These are phyloP conservation scores for Myotis brandtii DNA, from an alignment of 2,113 vertebrate species.

Conservation along the genomic window DNA sequence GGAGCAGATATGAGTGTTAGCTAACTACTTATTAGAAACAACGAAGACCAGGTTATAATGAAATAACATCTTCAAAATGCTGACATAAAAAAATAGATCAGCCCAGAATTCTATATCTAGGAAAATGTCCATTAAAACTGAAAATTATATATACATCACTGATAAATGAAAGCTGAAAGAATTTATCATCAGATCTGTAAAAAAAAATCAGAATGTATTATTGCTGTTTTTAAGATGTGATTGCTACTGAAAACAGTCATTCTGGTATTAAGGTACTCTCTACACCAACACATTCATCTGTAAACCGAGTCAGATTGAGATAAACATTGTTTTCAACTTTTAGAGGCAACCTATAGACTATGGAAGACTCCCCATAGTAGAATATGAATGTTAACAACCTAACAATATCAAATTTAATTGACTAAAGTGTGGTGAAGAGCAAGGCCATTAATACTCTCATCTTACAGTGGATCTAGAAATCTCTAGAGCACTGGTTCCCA, in stretches of 20 bases:
- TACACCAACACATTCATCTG: neutral
- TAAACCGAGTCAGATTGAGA: neutral
- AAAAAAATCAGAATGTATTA: neutral
- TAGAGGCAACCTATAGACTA: neutral
- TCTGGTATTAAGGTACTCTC: neutral
- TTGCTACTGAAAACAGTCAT: conserved; percentile 6
- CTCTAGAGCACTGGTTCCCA: neutral
- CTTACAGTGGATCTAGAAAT: neutral
- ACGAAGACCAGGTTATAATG: neutral
- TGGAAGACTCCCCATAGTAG: neutral
- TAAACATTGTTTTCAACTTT: conserved; percentile 19
- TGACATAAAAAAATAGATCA: neutral
- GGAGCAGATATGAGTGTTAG: neutral
- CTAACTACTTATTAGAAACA: neutral
- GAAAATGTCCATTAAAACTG: conserved; percentile 3
- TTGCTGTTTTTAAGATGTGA: neutral
- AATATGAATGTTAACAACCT: conserved; percentile 20
- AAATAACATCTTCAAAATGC: neutral
- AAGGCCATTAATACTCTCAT: neutral
- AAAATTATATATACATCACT: neutral
- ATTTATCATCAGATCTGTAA: neutral
- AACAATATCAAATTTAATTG: neutral
- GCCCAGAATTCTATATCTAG: neutral
- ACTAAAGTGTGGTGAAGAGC: neutral
- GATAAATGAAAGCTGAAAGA: conserved; percentile 28